Base-by-base conservation (phyloP, 2,888 invertebrate genomes). In the Eupithecia centaureata region DNA sequence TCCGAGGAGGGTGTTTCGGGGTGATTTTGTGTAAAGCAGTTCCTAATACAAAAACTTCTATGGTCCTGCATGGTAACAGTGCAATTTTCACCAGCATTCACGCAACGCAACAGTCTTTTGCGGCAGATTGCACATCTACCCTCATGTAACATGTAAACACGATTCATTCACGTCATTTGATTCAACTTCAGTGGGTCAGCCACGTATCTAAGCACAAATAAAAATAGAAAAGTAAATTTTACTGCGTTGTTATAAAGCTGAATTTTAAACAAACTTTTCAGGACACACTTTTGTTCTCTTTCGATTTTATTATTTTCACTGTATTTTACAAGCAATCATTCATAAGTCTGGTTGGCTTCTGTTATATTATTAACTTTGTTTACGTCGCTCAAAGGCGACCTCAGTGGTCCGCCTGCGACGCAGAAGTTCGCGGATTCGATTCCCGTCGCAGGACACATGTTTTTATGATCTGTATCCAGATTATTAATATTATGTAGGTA, bases 11-110 rank as follows among this genome's bases (percentile, higher is more conserved):
- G n/a, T n/a, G n/a, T n/a, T n/a, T n/a, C n/a, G n/a, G n/a, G n/a
- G n/a, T n/a, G n/a, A n/a, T n/a, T n/a, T n/a, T n/a, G n/a, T n/a
- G n/a, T n/a, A n/a, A n/a, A n/a, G n/a, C n/a, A n/a, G n/a, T n/a
- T n/a, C n/a, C n/a, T n/a, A n/a, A n/a, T n/a, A n/a, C n/a, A n/a
- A n/a, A n/a, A n/a, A n/a, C n/a, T n/a, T n/a, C n/a, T n/a, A n/a
- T n/a, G n/a, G n/a, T 85, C 88, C 87, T 88, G 92, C 92, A 92
- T 92, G 92, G 84, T 84, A 75, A 87, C 83, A 78, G 91, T 91
- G 87, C 86, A 83, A 84, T 77, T 72, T 79, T 78, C 80, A 83
- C 80, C 76, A 75, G 81, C 85, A 82, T 70, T 25, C 68, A 71
- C 82, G 77, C 67, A 86, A 71, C 82, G 77, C 67, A 86, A 79